These are phyloP conservation scores for Pseudococcus viburni DNA, from an alignment of 2,888 invertebrate genomes.

Conservation along the genomic window DNA sequence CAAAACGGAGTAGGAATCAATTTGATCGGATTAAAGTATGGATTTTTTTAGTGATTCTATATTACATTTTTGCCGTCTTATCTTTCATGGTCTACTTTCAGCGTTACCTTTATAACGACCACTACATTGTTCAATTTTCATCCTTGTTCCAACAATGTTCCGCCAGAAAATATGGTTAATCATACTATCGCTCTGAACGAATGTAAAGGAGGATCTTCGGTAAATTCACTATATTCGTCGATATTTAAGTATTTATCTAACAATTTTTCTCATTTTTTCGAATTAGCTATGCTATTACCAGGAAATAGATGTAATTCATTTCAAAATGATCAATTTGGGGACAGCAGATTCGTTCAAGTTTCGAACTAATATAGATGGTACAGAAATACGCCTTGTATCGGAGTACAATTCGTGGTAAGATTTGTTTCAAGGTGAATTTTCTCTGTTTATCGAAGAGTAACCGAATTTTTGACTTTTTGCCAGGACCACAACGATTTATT, in stretches of 20 bases:
- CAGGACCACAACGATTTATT: constrained; percentile 8
- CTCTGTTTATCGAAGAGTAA: no score
- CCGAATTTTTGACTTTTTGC: not conserved
- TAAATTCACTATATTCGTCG: not conserved
- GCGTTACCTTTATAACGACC: not conserved
- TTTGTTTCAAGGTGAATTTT: not conserved
- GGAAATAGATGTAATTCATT: not conserved
- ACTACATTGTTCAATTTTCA: not conserved
- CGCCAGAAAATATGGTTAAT: not conserved
- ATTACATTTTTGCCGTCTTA: no score
- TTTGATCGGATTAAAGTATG: not conserved
- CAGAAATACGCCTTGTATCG: not conserved
- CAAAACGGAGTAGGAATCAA: not conserved
- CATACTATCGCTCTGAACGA: not conserved
- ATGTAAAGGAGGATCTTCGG: not conserved
- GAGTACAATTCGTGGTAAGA: not conserved
- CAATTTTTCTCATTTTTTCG: not conserved
- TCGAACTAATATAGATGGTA: constrained; percentile 4
- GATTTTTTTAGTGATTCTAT: not conserved
- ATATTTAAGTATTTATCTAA: not conserved
- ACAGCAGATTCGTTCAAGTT: not conserved
- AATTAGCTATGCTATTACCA: not conserved
- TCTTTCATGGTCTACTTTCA: not conserved
- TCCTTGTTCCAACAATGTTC: not conserved
- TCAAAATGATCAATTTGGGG: not conserved